Conservation (phyloP, 2,113 vertebrate species). For the Eptatretus burgeri region DNA sequence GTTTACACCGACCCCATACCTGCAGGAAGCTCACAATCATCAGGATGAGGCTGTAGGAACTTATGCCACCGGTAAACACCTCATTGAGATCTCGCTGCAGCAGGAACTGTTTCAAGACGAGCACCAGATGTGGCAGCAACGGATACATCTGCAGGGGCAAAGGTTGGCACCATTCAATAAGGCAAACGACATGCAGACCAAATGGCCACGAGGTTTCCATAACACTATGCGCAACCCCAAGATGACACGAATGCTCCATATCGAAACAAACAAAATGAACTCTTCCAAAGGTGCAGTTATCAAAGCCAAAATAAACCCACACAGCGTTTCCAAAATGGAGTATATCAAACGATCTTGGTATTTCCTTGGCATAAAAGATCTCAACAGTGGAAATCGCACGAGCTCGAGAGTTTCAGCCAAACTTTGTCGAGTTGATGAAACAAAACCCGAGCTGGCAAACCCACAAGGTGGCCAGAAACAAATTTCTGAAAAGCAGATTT, state of each 20-base stretch:
- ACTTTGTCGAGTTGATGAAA: too few relatives aligned
- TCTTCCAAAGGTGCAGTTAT: not conserved
- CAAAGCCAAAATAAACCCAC: not conserved
- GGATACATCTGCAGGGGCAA: constrained; percentile 55
- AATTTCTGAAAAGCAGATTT: too few relatives aligned
- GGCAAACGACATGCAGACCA: not conserved
- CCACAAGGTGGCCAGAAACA: too few relatives aligned
- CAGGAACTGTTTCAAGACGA: constrained; percentile 93
- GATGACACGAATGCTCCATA: not conserved
- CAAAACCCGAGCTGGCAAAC: too few relatives aligned
- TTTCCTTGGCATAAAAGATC: constrained; percentile 6
- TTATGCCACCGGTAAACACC: constrained; percentile 88
- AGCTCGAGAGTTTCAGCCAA: not conserved
- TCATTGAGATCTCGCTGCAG: constrained; percentile 92
- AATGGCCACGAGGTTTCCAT: not conserved
- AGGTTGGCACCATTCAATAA: not conserved
- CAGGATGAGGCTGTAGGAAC: constrained; percentile 91
- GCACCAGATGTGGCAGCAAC: constrained; percentile 70
- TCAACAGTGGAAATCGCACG: constrained; percentile 9
- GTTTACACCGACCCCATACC: constrained; percentile 17
- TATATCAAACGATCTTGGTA: too few relatives aligned
- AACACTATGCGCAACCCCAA: not conserved
- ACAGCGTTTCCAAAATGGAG: constrained; percentile 11
- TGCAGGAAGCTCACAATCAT: constrained; percentile 98
- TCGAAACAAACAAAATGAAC: not conserved